These are phyloP conservation scores for Idaea biselata DNA, from an alignment of 2,888 invertebrate genomes.

Conservation along the genomic window DNA sequence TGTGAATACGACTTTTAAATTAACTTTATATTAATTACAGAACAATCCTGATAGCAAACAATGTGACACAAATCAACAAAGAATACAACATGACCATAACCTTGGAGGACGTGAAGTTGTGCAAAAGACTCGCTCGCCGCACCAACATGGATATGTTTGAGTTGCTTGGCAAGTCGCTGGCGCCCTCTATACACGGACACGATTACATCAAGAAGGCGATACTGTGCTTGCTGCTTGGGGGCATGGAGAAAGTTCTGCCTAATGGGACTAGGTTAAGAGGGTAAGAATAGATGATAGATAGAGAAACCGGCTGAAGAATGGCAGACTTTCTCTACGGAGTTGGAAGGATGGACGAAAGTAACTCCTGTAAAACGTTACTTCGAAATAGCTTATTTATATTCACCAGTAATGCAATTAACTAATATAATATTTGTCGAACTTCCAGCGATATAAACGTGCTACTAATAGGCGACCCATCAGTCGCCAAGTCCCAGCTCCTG, in stretches of 20 bases:
- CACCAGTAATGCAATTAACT: no score
- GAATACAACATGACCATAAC: conserved; percentile 89
- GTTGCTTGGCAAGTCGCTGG: conserved; percentile 92
- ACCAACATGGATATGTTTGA: conserved; percentile 92
- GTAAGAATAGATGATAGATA: conserved; percentile 70
- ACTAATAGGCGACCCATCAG: conserved; percentile 98
- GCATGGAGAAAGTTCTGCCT: conserved; percentile 94
- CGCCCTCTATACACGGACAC: conserved; percentile 99
- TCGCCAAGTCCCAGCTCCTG: conserved; percentile 97
- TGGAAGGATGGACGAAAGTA: no score
- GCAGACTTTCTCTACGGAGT: no score
- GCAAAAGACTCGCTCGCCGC: conserved; percentile 88
- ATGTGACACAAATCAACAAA: conserved; percentile 93
- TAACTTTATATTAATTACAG: conserved; percentile 67
- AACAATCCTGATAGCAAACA: conserved; percentile 96
- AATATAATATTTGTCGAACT: conserved; percentile 2
- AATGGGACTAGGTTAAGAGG: conserved; percentile 96
- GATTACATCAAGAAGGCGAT: conserved; percentile 98
- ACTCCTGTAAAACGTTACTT: no score
- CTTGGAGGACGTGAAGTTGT: conserved; percentile 92
- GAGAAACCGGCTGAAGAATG: no score
- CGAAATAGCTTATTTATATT: no score
- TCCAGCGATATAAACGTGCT: conserved; percentile 90
- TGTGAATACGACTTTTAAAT: conserved; percentile 7
- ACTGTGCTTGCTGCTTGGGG: conserved; percentile 95